A percentile compares a stretch with the other conserved stretches of the same genome.
phyloP scores from a whole-genome alignment of 1,140 invertebrate genomes.

The Chymomyza costata region DNA sequence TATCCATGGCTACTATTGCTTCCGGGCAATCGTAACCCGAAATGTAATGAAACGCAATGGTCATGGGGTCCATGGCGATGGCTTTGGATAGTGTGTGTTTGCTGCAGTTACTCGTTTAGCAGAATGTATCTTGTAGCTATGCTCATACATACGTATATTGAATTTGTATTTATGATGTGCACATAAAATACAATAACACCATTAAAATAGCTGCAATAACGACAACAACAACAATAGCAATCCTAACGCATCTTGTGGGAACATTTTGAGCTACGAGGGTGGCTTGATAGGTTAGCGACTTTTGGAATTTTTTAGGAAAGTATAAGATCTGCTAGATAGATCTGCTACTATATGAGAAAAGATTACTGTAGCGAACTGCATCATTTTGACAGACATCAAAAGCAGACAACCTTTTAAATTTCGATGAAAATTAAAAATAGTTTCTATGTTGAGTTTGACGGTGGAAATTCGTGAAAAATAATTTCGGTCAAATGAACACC shows the following conservation, averaged over 20 bases:
- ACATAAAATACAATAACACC: constrained; percentile 71
- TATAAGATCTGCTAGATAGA: no score
- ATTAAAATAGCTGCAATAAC: constrained; percentile 58
- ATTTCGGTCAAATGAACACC: no score
- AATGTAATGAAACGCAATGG: constrained; percentile 71
- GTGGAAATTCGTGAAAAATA: no score
- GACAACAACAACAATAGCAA: constrained; percentile 20
- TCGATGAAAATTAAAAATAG: no score
- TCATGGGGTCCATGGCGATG: constrained; percentile 37
- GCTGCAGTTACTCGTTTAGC: constrained; percentile 21
- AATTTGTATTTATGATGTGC: constrained; percentile 70
- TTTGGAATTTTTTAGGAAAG: no score
- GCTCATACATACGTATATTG: constrained; percentile 42
- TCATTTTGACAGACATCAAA: no score
- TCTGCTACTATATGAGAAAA: no score
- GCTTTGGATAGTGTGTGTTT: constrained; percentile 20
- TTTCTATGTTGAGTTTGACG: no score
- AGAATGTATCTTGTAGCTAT: constrained; percentile 31
- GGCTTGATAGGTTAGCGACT: no score
- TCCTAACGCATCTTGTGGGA: constrained; percentile 42
- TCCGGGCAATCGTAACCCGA: no score
- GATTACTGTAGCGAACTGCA: no score
- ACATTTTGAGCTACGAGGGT: constrained; percentile 49
- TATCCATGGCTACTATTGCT: no score
- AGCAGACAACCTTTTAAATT: neutral